phyloP scores from a whole-genome alignment of 1,140 invertebrate genomes.

The Drosophila grimshawi region DNA sequence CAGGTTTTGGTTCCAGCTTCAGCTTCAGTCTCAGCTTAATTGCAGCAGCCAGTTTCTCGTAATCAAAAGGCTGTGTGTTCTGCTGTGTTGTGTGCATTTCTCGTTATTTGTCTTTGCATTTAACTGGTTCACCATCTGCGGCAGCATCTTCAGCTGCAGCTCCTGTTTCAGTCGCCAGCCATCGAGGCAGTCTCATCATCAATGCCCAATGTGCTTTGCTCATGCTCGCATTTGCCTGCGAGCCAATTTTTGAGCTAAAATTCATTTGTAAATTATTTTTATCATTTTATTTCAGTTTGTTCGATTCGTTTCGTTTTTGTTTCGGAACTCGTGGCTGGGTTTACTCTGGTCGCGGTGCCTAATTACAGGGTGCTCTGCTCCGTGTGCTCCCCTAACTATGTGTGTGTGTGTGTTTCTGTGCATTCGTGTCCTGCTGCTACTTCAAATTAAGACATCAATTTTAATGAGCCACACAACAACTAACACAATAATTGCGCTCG shows the following conservation, averaged over 20 bases:
- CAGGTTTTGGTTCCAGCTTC: conserved; percentile 9
- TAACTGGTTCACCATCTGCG: conserved; percentile 60
- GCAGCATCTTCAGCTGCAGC: conserved; percentile 11
- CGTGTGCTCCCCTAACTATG: conserved; percentile 9
- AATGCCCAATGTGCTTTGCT: too few relatives aligned
- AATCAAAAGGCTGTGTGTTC: conserved; percentile 70
- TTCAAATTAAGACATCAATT: conserved; percentile 79
- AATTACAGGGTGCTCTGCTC: conserved; percentile 71
- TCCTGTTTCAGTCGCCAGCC: conserved; percentile 15
- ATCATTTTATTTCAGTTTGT: too few relatives aligned
- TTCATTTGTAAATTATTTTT: conserved; percentile 79
- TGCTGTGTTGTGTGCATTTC: conserved; percentile 20
- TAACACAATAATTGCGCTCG: conserved; percentile 75
- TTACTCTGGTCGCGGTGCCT: conserved; percentile 66
- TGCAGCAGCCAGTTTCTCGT: conserved; percentile 63
- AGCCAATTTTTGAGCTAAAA: conserved; percentile 78
- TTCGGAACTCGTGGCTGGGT: conserved; percentile 23
- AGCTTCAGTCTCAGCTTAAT: conserved; percentile 48
- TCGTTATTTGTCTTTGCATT: conserved; percentile 78
- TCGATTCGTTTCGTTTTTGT: conserved; percentile 59
- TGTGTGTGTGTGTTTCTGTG: conserved; percentile 44
- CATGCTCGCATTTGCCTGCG: conserved; percentile 54
- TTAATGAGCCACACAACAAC: conserved; percentile 75
- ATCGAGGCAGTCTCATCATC: not conserved
- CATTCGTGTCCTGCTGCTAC: conserved; percentile 35